Percentiles rank a stretch among this genome's conserved stretches.
Evolutionary conservation across 2,797 vertebrate species (phyloP).

Genomic region (Avahi laniger): DNA sequence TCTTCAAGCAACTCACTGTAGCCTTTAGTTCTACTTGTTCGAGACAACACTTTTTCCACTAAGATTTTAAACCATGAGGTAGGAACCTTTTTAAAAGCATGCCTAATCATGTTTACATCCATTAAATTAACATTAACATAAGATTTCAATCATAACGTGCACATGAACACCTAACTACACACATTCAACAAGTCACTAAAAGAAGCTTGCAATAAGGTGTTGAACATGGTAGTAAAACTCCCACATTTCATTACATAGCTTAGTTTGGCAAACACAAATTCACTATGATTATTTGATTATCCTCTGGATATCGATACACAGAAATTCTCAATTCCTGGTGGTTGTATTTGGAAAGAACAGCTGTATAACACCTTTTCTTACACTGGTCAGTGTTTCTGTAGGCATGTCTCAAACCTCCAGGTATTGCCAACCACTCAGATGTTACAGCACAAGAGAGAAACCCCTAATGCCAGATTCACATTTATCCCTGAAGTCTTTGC

Average conservation of each 20-base stretch:
- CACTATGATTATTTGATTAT: background rate
- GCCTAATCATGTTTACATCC: background rate
- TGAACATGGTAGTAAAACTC: background rate
- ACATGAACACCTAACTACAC: background rate
- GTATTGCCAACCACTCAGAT: background rate
- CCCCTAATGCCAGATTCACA: background rate
- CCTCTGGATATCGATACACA: background rate
- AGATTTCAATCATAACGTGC: background rate
- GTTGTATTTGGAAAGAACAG: background rate
- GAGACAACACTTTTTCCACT: background rate
- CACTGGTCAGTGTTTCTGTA: background rate
- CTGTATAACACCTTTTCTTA: background rate
- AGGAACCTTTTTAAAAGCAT: background rate
- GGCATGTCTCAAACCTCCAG: background rate
- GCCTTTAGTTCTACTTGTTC: background rate
- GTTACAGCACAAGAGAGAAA: background rate
- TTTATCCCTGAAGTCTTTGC: background rate
- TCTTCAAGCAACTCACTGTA: background rate
- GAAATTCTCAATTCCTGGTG: background rate
- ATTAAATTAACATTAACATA: too few relatives aligned
- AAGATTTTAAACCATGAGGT: background rate
- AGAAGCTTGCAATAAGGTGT: background rate
- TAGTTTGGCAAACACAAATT: background rate
- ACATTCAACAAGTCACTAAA: background rate
- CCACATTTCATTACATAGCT: background rate